Base-by-base conservation (phyloP, 2,888 invertebrate species). In the Ectropis crepuscularia region DNA sequence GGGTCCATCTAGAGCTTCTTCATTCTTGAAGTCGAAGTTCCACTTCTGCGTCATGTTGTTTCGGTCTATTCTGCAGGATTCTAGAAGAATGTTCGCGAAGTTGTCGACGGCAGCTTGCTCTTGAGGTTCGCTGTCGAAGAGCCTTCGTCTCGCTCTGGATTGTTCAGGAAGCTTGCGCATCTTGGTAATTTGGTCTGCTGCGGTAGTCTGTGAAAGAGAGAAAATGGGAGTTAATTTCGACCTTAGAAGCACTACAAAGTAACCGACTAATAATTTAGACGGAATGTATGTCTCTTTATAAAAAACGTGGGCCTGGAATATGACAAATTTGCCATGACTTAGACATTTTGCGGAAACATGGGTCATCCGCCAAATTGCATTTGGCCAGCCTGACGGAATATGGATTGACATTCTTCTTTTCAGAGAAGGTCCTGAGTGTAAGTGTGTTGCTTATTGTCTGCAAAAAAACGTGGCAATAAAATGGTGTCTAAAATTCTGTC, bases 11-110 rank as follows among this genome's bases (percentile, higher is more conserved):
- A 87, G 59, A 5, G 88, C 80, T 0, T 80, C 73, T 64, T 94
- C 95, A 0, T 90, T 92, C 62, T 82, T 83, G 58, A 94, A 93
- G 77, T 95, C 94, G 53, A 94, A 95, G 72, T 94, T 94, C 90
- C 93, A 95, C 66, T 87, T 89, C 11, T 79, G 72, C 43, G 77
- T 85, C 8, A 88, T 90, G 73, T 87, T 79, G 6, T 75, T 65
- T 5, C 63, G 69, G 0, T 86, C 83, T 11, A 64, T 74, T 0
- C 66, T 69, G 9, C 74, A 65, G 0, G 76, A 69, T 65, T 90
- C 89, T 73, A 85, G 81, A 9, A 85, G 72, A 6, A 72, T 69
- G 53, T 90, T 89, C 0, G 79, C 63, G 36, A 79, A 77, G 68
- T 88, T 87, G 45, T 88, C 86, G 0, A 68, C 67, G 10, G 66